Conservation (phyloP, 2,797 vertebrate genomes). For the Eospalax fontanierii region DNA sequence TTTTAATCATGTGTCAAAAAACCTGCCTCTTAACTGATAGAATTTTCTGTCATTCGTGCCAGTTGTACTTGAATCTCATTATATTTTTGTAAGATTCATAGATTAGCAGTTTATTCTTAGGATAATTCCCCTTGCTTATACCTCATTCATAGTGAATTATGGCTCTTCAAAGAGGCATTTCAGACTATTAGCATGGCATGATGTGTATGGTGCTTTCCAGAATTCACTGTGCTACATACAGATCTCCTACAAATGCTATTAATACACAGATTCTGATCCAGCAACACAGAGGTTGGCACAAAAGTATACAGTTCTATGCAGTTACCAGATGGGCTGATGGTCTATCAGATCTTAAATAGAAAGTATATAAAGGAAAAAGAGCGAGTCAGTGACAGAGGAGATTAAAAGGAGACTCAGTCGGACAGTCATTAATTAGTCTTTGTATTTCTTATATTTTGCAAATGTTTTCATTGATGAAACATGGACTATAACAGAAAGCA, state of each 20-base stretch:
- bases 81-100: conserved; percentile 13
- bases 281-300: neutral
- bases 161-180: conserved; percentile 14
- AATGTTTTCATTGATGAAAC: conserved; percentile 25
- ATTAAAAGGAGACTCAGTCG: neutral
- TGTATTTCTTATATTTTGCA: neutral
- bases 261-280: conserved; percentile 68
- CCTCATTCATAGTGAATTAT: neutral
- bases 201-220: neutral
- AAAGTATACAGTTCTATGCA: conserved; percentile 17
- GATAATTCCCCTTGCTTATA: neutral
- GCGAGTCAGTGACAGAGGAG: neutral
- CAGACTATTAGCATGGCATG: neutral
- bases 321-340: neutral
- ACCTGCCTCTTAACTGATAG: neutral
- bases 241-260: conserved; percentile 39
- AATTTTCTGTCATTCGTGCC: neutral
- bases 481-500: neutral
- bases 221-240: conserved; percentile 39
- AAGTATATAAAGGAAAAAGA: neutral
- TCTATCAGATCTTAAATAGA: conserved; percentile 26
- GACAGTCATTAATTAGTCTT: neutral
- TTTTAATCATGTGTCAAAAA: neutral
- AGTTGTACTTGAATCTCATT: conserved; percentile 42
- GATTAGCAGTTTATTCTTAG: neutral